Percentiles rank a stretch among this genome's conserved stretches.
These are phyloP conservation scores for Sarcophaga caerulescens DNA, from an alignment of 2,888 invertebrate genomes.

Conservation along the genomic window DNA sequence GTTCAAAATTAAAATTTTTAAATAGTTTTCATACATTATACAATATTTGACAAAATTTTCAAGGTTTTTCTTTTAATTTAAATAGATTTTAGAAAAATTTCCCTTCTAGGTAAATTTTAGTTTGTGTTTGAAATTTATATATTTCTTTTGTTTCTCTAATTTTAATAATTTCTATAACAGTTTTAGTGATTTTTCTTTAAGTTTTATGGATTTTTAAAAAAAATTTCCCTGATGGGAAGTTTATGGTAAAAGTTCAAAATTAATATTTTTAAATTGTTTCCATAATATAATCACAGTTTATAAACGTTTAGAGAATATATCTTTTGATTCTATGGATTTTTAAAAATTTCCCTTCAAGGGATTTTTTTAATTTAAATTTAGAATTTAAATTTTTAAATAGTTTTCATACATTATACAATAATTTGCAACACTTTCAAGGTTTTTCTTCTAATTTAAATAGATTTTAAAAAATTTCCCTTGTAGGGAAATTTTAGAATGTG, in stretches of 20 bases:
- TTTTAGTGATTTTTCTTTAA: neutral
- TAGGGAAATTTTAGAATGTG: neutral
- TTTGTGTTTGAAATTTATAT: conserved; percentile 20
- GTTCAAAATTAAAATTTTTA: neutral
- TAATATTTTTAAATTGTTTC: no score
- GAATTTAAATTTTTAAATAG: neutral
- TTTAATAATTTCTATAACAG: neutral
- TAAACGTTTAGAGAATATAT: neutral
- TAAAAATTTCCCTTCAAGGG: no score
- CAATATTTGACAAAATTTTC: neutral
- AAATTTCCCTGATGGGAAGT: conserved; percentile 7
- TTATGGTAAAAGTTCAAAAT: neutral
- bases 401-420: no score
- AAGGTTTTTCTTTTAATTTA: neutral
- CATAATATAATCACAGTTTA: neutral
- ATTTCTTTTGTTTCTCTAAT: neutral
- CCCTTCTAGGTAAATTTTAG: neutral
- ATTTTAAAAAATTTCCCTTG: conserved; percentile 3
- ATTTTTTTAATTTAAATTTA: neutral
- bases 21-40: no score
- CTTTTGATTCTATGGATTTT: no score
- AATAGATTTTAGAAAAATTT: neutral
- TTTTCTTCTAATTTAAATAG: no score
- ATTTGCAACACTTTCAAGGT: no score
- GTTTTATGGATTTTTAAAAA: neutral